Conservation (phyloP, 2,888 invertebrate genomes). For the Embidobia sp. region DNA sequence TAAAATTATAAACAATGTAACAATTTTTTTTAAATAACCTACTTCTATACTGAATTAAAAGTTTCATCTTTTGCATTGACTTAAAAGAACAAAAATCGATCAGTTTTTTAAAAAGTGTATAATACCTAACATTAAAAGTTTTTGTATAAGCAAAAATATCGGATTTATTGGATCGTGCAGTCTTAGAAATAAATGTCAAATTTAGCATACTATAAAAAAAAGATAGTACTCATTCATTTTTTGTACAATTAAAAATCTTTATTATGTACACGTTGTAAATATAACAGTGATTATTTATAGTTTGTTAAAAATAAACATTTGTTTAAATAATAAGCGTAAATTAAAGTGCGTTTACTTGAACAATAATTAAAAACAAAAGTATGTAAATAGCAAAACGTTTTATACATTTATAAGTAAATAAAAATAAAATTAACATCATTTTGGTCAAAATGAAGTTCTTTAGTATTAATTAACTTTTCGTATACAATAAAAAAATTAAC, state of each 20-base stretch:
- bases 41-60: conserved; percentile 87
- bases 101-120: conserved; percentile 5
- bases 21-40: conserved; percentile 86
- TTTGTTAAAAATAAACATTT: background rate
- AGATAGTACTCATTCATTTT: no score
- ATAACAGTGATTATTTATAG: background rate
- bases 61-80: conserved; percentile 68
- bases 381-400: no score
- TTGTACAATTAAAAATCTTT: conserved; percentile 16
- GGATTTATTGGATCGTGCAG: no score
- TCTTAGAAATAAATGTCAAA: no score
- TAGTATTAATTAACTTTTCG: conserved; percentile 14
- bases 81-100: background rate
- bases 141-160: no score
- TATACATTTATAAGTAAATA: no score
- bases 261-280: conserved; percentile 23
- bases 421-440: background rate
- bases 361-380: no score
- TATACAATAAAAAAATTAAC: conserved; percentile 19
- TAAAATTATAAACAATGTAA: conserved; percentile 85
- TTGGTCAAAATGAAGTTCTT: conserved; percentile 22
- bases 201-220: no score
- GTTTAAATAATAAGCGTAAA: no score
- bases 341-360: no score
- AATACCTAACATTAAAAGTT: no score